Percentiles rank a stretch among this genome's conserved stretches.
phyloP scores from a whole-genome alignment of 92 coral and sea anemone genomes.

The Diadumene lineata region DNA sequence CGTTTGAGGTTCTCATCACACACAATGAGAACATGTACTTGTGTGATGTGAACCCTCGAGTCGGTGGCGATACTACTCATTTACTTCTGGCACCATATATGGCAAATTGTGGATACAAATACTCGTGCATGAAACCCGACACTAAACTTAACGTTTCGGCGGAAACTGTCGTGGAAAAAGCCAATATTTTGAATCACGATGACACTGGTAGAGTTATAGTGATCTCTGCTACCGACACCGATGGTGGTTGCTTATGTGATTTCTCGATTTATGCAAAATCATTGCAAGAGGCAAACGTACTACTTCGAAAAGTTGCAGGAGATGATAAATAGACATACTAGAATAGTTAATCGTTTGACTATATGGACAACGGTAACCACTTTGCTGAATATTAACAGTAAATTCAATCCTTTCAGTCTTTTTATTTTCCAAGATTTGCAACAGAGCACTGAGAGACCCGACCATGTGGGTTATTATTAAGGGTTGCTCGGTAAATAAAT shows the following conservation, averaged over 20 bases:
- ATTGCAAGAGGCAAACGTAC: too few species aligned
- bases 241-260: conserved; percentile 28
- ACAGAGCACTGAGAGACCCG: too few species aligned
- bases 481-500: too few species aligned
- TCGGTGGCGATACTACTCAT: conserved; percentile 55
- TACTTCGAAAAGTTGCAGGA: too few species aligned
- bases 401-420: too few species aligned
- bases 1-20: conserved; percentile 45
- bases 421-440: too few species aligned
- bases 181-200: conserved; percentile 36
- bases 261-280: conserved; percentile 44
- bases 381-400: too few species aligned
- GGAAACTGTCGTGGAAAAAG: conserved; percentile 34
- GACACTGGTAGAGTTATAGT: conserved; percentile 26
- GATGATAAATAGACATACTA: too few species aligned
- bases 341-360: too few species aligned
- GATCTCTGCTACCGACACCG: conserved; percentile 21
- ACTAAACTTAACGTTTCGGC: conserved; percentile 13
- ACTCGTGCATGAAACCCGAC: conserved; percentile 26
- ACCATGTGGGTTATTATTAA: too few species aligned
- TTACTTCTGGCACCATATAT: conserved; percentile 40
- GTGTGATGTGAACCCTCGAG: conserved; percentile 49
- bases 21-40: conserved; percentile 42
- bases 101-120: conserved; percentile 46
- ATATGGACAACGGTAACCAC: too few species aligned